phyloP scores from a whole-genome alignment of 2,797 vertebrate genomes.

The Darevskia mixta region DNA sequence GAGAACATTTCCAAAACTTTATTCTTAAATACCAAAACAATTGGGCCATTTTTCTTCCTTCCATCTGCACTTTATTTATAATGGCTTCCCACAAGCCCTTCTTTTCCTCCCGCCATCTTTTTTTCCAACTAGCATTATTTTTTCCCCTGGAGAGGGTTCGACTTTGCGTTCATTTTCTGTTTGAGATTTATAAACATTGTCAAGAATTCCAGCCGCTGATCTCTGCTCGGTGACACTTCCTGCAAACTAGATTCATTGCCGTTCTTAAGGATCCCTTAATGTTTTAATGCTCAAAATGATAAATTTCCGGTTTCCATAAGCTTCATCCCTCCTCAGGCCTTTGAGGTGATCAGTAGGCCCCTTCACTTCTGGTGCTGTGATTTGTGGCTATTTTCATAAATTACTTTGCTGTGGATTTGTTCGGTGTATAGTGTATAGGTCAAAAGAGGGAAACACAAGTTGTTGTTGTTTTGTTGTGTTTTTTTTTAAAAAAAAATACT shows the following conservation, averaged over 20 bases:
- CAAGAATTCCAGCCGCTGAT: slow-evolving; percentile 75
- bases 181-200: slow-evolving; percentile 81
- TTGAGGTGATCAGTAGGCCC: slow-evolving; percentile 65
- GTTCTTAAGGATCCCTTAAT: slow-evolving; percentile 81
- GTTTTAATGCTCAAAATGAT: slow-evolving; percentile 82
- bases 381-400: slow-evolving; percentile 64
- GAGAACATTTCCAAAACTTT: not conserved
- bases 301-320: slow-evolving; percentile 80
- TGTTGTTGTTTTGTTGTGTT: too few relatives aligned
- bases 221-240: slow-evolving; percentile 74
- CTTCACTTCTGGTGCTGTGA: slow-evolving; percentile 57
- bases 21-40: not conserved
- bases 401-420: slow-evolving; percentile 55
- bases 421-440: slow-evolving; percentile 30
- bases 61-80: slow-evolving; percentile 59
- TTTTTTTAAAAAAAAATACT: not conserved
- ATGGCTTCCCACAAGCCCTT: slow-evolving; percentile 35
- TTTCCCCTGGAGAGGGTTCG: slow-evolving; percentile 37
- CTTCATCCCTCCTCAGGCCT: slow-evolving; percentile 72
- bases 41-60: not conserved
- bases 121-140: slow-evolving; percentile 54
- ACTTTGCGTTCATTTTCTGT: slow-evolving; percentile 67
- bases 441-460: slow-evolving; percentile 12
- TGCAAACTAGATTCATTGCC: slow-evolving; percentile 79
- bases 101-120: slow-evolving; percentile 61